Evolutionary conservation across 30 jellyfish, hydroid and myxozoan species (phyloP), one percentile per base, ranked within the genome.

Genomic region (Mastigias papua): DNA sequence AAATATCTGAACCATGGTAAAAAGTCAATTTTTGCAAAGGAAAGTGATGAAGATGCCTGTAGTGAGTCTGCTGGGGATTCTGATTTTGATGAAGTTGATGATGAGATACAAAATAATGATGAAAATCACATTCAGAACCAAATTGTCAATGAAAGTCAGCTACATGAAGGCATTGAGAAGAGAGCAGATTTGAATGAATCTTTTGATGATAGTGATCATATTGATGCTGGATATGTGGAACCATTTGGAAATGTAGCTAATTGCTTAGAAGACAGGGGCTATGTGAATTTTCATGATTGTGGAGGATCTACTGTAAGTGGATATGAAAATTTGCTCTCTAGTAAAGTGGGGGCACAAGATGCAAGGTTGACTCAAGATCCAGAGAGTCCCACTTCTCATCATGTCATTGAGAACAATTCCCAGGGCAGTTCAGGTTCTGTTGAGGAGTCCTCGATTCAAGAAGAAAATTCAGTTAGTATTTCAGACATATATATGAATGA

Each of bases 1-100:
- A 79, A 71, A 42, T 79, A 77, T 60, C 48, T 88, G 81, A 69
- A 78, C 48, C 97, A 88, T 71, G 91, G 91, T 33, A 79, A 80
- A 42, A 71, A 72, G 34, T 88, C 97, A 61, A 80, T 88, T 17
- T 88, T 88, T 33, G 25, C 77, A 8, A 46, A 35, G 9, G 37
- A 54, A 19, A 50, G 19, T 32, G 34, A 42, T 15, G 63, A 67
- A 11, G 87, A 35, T 11, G 32, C 57, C 22, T 80, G 23, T 34
- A 48, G 70, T 37, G 92, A 82, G 15, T 46, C 78, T 28, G 92
- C 77, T 17, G 85, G 77, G 1, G 92, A 48, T 33, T 32, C 34
- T 37, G 79, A 80, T 28, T 81, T 61, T 23, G 71, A 35, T 19
- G 89, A 78, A 3, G 48, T 22, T 34, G 86, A 49, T 7, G 86